Conservation (phyloP, 2,888 invertebrate species). For the Prosopocoilus inquinatus region DNA sequence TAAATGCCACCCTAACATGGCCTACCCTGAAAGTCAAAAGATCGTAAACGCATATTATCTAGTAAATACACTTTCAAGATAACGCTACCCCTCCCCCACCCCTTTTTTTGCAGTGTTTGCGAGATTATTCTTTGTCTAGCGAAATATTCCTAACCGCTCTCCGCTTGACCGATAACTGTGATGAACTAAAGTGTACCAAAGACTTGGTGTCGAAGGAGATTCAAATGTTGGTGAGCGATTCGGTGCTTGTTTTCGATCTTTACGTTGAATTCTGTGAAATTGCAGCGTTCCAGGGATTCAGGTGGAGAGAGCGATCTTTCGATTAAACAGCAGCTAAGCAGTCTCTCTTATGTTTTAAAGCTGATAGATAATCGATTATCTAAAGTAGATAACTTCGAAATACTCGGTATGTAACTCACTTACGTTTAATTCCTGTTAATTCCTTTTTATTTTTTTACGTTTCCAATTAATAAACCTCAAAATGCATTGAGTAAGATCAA, state of each 20-base stretch:
- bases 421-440: background rate
- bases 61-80: too few species aligned
- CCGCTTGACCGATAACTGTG: conserved; percentile 73
- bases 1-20: too few species aligned
- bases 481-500: background rate
- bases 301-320: conserved; percentile 80
- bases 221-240: conserved; percentile 60
- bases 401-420: conserved; percentile 13
- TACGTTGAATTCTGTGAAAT: conserved; percentile 10
- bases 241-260: background rate
- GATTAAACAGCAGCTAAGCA: conserved; percentile 83
- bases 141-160: conserved; percentile 84
- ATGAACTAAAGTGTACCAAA: conserved; percentile 78
- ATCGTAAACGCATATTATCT: too few species aligned
- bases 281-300: conserved; percentile 75
- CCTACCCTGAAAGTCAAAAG: too few species aligned
- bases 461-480: too few species aligned
- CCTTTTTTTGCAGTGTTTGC: conserved; percentile 67
- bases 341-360: conserved; percentile 75
- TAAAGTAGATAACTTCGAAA: conserved; percentile 44
- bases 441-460: too few species aligned
- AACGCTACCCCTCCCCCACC: too few species aligned
- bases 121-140: conserved; percentile 70
- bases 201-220: conserved; percentile 81
- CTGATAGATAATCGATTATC: conserved; percentile 62